These are phyloP conservation scores for Palloptera scutellata DNA, from an alignment of 2,888 invertebrate species.

Conservation along the genomic window DNA sequence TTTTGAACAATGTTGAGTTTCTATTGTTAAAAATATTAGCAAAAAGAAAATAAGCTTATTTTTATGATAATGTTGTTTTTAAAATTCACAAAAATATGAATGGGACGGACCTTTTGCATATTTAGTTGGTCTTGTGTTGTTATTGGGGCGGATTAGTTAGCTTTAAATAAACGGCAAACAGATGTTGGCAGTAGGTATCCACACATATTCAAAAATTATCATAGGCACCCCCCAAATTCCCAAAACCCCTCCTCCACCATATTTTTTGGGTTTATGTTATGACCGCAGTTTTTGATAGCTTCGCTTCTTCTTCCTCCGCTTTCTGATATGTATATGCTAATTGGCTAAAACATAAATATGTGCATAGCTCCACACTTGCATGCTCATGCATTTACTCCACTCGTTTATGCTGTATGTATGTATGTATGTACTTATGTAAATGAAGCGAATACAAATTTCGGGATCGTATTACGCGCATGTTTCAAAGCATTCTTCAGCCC, in stretches of 20 bases:
- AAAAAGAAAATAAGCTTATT: too few relatives aligned
- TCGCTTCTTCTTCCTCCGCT: not conserved
- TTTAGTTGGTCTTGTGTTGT: constrained; percentile 13
- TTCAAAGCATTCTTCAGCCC: too few relatives aligned
- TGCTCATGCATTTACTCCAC: too few relatives aligned
- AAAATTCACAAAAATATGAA: not conserved
- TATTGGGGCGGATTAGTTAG: constrained; percentile 56
- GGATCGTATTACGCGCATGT: too few relatives aligned
- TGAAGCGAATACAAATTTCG: too few relatives aligned
- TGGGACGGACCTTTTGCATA: not conserved
- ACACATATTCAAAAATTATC: not conserved
- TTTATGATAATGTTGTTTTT: not conserved
- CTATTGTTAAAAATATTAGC: too few relatives aligned
- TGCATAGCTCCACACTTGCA: too few relatives aligned
- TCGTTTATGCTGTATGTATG: too few relatives aligned
- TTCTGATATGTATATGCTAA: not conserved
- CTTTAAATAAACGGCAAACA: constrained; percentile 53
- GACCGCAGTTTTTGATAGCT: not conserved
- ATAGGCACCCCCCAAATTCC: too few relatives aligned
- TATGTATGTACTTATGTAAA: too few relatives aligned
- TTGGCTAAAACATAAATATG: not conserved
- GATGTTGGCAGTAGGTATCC: constrained; percentile 35
- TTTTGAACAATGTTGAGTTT: too few relatives aligned
- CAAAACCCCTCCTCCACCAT: not conserved
- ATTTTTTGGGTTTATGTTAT: not conserved